These are phyloP conservation scores for Eumacrocentrus americanus DNA, from an alignment of 2,888 invertebrate genomes.

Conservation along the genomic window DNA sequence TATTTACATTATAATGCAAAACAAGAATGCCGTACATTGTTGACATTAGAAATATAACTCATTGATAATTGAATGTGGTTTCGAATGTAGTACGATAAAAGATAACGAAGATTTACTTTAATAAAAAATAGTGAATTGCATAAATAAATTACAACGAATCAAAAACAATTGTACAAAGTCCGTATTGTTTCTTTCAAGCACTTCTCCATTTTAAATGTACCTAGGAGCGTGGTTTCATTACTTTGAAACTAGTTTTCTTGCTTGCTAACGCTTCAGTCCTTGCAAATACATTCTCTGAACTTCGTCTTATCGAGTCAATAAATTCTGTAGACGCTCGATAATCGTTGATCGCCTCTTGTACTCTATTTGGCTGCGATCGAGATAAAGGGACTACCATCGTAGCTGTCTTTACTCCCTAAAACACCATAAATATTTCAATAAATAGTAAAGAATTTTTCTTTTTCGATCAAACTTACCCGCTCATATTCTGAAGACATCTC, in stretches of 20 bases:
- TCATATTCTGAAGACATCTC: constrained; percentile 29
- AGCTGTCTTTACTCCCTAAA: background rate
- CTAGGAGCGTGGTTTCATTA: constrained; percentile 57
- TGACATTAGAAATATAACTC: too few relatives aligned
- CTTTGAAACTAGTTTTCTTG: constrained; percentile 59
- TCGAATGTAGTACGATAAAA: too few relatives aligned
- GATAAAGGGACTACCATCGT: constrained; percentile 10
- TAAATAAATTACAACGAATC: constrained; percentile 21
- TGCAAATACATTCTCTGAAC: constrained; percentile 59
- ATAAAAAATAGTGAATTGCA: constrained; percentile 8
- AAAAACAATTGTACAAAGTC: background rate
- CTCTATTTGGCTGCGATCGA: constrained; percentile 28
- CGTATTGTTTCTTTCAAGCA: background rate
- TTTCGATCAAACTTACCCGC: constrained; percentile 7
- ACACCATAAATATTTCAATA: background rate
- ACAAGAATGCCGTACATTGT: too few relatives aligned
- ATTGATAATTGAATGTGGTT: too few relatives aligned
- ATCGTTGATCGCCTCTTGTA: constrained; percentile 41
- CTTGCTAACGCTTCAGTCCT: constrained; percentile 59
- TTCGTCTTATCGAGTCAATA: constrained; percentile 57
- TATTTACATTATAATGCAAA: too few relatives aligned
- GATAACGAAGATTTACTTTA: constrained; percentile 6
- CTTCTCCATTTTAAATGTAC: constrained; percentile 21
- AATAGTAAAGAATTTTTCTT: background rate
- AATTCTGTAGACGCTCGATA: constrained; percentile 54